Percentiles rank a stretch among this genome's conserved stretches.
Evolutionary conservation across 2,113 vertebrate species (phyloP).

Genomic region (Plectropomus leopardus): DNA sequence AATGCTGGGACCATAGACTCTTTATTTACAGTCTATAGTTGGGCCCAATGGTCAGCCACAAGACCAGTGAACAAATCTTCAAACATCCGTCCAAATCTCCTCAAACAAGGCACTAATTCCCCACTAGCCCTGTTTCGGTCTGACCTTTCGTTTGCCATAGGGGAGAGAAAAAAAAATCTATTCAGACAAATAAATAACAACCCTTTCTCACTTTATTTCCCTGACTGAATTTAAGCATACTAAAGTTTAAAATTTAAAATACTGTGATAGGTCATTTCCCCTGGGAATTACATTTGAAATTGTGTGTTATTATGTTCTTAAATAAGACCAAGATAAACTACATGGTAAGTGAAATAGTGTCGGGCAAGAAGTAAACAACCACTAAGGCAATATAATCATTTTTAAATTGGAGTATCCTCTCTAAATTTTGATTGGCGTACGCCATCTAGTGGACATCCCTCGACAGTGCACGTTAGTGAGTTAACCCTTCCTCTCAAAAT

Average conservation of each 20-base stretch:
- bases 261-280: background rate
- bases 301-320: background rate
- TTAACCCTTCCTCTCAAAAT: no score
- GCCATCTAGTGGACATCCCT: constrained; percentile 66
- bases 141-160: background rate
- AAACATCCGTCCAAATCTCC: constrained; percentile 2
- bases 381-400: background rate
- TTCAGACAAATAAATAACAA: background rate
- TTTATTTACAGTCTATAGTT: no score
- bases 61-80: background rate
- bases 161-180: background rate
- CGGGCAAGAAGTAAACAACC: background rate
- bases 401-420: background rate
- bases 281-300: background rate
- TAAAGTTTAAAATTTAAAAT: background rate
- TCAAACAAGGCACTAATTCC: constrained; percentile 9
- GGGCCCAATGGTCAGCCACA: background rate
- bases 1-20: background rate
- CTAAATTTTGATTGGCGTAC: constrained; percentile 28
- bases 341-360: background rate
- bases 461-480: background rate
- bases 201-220: background rate
- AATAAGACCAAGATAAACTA: background rate
- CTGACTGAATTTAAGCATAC: background rate
- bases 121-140: background rate